Base-by-base conservation (phyloP, 2,113 vertebrate genomes). In the Pygoscelis antarcticus region DNA sequence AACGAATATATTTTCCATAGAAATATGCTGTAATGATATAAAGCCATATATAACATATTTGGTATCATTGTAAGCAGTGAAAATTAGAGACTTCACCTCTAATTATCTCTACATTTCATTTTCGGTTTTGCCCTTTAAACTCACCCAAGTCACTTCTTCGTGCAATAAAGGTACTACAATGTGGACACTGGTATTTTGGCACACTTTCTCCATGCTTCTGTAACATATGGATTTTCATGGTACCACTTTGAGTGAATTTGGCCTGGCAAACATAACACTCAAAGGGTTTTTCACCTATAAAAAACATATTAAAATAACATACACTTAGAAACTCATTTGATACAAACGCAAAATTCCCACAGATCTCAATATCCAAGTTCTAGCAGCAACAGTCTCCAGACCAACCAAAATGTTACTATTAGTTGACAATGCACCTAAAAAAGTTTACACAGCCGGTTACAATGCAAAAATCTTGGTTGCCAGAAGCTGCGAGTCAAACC, bases 101-200 rank as follows among this genome's bases (percentile, higher is more conserved):
- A 61, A 68, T 75, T 46, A 57, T 29, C 15, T 60, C 34, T 8
- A 18, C 2, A 32, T 86, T 93, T 83, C 0, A 40, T 16, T 54
- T 75, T 62, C 13, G 30, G 0, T 32, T 13, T 64, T 62, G 46
- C 29, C 47, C n/a, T 61, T 66, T 62, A 40, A 71, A 98, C 98
- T 98, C 94, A 98, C 98, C 70, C 87, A 98, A 83, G 88, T 98
- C 97, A 16, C 96, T 97, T 95, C 98, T 99, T 84, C 87, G 36
- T 5, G 97, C 86, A 7, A 98, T 95, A 64, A 83, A 2, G 3
- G 94, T 34, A 47, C 68, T 57, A 6, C 98, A 98, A 1, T 93
- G 97, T 2, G 98, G 98, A 61, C 98, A 98, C 38, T 96, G 76
- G 46, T 98, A n/a, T 55, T 98, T 98, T 70, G 98, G 96, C 46